Base-by-base conservation (phyloP, 2,888 invertebrate species). In the Entomobrya multifasciata region DNA sequence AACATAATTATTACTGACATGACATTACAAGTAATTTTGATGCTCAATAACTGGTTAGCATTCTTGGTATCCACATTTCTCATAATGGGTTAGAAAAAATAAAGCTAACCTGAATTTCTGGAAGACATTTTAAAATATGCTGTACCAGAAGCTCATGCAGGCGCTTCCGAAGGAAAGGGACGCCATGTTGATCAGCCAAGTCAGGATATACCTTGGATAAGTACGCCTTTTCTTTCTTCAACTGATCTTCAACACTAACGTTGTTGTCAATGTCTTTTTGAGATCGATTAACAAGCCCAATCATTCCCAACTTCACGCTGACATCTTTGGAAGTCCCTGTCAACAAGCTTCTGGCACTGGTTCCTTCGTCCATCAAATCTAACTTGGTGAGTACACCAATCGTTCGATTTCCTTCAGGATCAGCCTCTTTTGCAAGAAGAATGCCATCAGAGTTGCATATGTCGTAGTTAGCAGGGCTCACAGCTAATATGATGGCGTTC, bases 341-440 rank as follows among this genome's bases (percentile, higher is more conserved):
- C 87, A 99, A 94, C 91, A 99, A 97, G 91, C 99, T 99, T 82
- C 98, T 95, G 6, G 99, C 99, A 94, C 99, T 99, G 20, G 99
- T 99, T 80, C 99, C 99, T 92, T 99, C 99, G 93, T 99, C 99
- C 99, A 99, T 99, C 93, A 99, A 94, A 94, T 99, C 99, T 91
- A 99, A 94, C 93, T 99, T 99, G 74, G 99, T 99, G 89, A 99
- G 97, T 44, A 99, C 99, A 93, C 99, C 99, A 93, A 99, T 99
- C 10, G 99, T 99, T 92, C 99, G 96, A 57, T 89, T 90, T 91
- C 92, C 92, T 81, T 92, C 92, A 15, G 93, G 93, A 90, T 94
- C 94, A 15, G 93, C 93, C 90, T 94, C 93, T 90, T 93, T 93
- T 27, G 94, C 93, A 78, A 94, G 92, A 91, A 93, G 93, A 20